Conservation (phyloP, 2,888 invertebrate species). For the Drosophila fungiperda region DNA sequence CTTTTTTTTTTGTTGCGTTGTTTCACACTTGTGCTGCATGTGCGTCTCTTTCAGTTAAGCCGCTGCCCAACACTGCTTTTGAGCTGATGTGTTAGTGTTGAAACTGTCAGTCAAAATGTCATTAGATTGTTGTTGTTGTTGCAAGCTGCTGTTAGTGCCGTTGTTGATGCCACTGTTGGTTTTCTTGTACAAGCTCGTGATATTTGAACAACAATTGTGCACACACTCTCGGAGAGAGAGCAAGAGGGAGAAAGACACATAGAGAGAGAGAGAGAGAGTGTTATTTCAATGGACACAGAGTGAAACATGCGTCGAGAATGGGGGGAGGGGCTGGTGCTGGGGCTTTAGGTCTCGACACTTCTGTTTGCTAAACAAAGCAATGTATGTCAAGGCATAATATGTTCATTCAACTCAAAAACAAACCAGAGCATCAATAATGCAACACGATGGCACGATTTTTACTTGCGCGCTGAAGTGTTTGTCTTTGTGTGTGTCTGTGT, state of each 20-base stretch:
- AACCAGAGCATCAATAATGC: constrained; percentile 73
- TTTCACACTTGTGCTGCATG: constrained; percentile 19
- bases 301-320: constrained; percentile 6
- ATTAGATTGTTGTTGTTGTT: constrained; percentile 56
- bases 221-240: constrained; percentile 8
- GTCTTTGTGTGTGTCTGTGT: constrained; percentile 2
- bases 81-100: constrained; percentile 67
- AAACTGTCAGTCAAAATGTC: constrained; percentile 40
- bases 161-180: constrained; percentile 66
- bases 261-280: constrained; percentile 1
- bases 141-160: constrained; percentile 41
- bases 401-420: constrained; percentile 77
- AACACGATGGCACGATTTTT: constrained; percentile 51
- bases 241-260: neutral
- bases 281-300: constrained; percentile 51
- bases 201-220: constrained; percentile 76
- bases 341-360: constrained; percentile 67
- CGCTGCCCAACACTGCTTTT: constrained; percentile 65
- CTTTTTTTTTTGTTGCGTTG: constrained; percentile 13
- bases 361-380: constrained; percentile 79
- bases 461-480: neutral
- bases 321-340: neutral
- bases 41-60: constrained; percentile 25
- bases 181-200: constrained; percentile 75
- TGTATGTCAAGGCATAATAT: constrained; percentile 79